These are phyloP conservation scores for Ahaetulla prasina DNA, from an alignment of 2,113 vertebrate genomes.

Conservation along the genomic window DNA sequence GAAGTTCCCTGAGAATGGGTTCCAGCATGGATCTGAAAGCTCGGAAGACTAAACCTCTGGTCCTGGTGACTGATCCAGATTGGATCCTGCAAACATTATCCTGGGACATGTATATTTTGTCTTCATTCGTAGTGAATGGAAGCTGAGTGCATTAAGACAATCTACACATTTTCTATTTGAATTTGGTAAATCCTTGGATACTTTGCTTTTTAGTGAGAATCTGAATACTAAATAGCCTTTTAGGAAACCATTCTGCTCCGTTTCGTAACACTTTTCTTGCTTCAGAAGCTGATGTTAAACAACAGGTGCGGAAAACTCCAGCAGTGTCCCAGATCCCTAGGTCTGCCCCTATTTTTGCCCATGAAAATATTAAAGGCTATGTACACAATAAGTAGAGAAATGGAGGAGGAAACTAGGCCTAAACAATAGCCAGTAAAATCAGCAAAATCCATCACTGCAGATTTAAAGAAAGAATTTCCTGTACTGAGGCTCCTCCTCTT, in stretches of 20 bases:
- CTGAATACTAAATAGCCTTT: background rate
- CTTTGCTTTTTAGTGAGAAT: background rate
- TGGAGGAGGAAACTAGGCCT: background rate
- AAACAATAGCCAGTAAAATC: background rate
- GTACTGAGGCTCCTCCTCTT: background rate
- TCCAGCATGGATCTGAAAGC: background rate
- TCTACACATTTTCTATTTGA: background rate
- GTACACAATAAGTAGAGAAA: background rate
- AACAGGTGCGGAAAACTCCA: background rate
- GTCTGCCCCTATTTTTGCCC: background rate
- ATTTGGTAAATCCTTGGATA: background rate
- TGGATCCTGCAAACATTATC: background rate
- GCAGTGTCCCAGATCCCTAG: background rate
- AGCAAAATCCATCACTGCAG: background rate
- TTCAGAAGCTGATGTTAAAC: background rate
- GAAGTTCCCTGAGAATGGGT: too few species aligned
- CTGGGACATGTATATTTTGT: background rate
- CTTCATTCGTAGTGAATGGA: background rate
- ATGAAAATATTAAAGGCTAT: background rate
- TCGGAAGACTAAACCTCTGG: background rate
- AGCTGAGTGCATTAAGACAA: background rate
- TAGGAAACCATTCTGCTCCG: background rate
- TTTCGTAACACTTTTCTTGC: background rate
- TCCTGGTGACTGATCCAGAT: background rate
- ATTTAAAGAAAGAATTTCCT: background rate